Evolutionary conservation across 2,797 vertebrate species (phyloP), one percentile per base, ranked within the genome.

Genomic region (Lagorchestes hirsutus): DNA sequence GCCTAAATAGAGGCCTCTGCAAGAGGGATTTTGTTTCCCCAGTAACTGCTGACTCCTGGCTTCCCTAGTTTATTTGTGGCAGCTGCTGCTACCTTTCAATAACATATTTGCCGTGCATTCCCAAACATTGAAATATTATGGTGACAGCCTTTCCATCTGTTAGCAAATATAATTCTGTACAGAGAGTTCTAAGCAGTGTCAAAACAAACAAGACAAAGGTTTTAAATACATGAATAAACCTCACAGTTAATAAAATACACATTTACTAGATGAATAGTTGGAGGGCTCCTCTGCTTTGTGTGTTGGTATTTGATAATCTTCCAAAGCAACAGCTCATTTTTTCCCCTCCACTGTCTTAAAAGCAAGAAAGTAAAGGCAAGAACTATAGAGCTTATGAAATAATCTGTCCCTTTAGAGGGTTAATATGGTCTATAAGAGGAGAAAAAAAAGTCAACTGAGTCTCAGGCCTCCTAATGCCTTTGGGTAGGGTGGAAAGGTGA

Each of bases 161-260:
- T 96, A 57, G 54, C 92, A 93, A 97, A 93, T 93, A 55, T 0
- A 54, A 4, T 94, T 96, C 16, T 91, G 90, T 1, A 52, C n/a
- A 92, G 87, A 95, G 56, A 2, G 52, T 55, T 90, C 62, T 96
- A 52, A 90, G 34, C 22, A 96, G 67, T 94, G 0, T 82, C 95
- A 97, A 59, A 87, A 93, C 50, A 94, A 96, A 54, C 87, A 96
- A 46, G 54, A 92, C 10, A 93, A 94, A 40, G 92, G 16, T 8
- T 52, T 50, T 58, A 10, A 94, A 54, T 95, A 55, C 22, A 82
- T 92, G 27, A 94, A 14, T 92, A 82, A 95, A 90, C 0, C 10
- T 55, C 92, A 91, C 2, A 94, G 58, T 90, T 97, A 92, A 94
- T 94, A 54, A 97, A 96, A 92, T 95, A 95, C 27, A 1, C 29